Base-by-base conservation (phyloP, 2,797 vertebrate genomes). In the Gymnoscopelus microlampas region DNA sequence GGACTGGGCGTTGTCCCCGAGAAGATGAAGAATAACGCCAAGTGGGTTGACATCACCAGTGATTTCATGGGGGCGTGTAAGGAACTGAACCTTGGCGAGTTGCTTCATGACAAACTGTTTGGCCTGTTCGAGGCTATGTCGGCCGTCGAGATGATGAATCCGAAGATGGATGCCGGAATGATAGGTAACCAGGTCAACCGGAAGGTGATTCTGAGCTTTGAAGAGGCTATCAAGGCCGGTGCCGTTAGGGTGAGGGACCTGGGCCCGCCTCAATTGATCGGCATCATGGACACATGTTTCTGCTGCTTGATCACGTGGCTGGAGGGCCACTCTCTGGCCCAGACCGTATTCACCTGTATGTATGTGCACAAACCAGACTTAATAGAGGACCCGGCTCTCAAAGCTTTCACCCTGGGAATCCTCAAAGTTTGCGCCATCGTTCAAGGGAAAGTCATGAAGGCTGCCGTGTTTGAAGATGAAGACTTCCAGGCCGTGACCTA, bases 101-200 rank as follows among this genome's bases (percentile, higher is more conserved):
- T 99, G 77, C 97, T 99, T 90, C 98, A 99, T 92, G 97, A 99
- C 91, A 99, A 99, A 85, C 91, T 99, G 98, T 99, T 99, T 92
- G 98, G 98, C 66, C 93, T 99, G 71, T 99, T 99, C 91, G 97
- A 99, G 93, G 98, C 97, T 58, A 99, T 99, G 97, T 99, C 97
- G 73, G 97, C 98, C 71, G 99, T 99, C 86, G 97, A 99, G 93
- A 99, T 99, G 98, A 99, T 99, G 98, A 97, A 99, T 91, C 98
- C 98, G 9, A 99, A 99, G 85, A 99, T 99, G 98, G 97, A 99
- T 76, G 97, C 98, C 50, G 97, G 98, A 68, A 99, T 99, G 98
- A 99, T 99, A 76, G 97, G 97, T 84, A 99, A 99, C 85, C 98
- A 99, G 85, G 97, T 99, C 87, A 99, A 98, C 85, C 94, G 97